These are phyloP conservation scores for Bos taurus DNA, from an alignment of 2,113 vertebrate genomes.

Conservation along the genomic window DNA sequence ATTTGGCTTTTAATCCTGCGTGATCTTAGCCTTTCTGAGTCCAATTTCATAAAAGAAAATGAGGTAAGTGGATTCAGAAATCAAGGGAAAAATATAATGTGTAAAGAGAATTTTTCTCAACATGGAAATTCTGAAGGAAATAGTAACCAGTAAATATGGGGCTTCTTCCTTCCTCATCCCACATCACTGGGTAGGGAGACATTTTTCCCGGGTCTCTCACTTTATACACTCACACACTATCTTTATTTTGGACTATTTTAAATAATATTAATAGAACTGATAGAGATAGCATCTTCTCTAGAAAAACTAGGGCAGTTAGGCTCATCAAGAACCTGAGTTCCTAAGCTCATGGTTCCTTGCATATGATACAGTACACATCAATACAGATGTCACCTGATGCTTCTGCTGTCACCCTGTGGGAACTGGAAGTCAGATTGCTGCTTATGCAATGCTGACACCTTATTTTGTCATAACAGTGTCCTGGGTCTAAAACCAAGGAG, in stretches of 20 bases:
- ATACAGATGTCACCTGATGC: rapidly evolving
- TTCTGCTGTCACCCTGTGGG: neutral
- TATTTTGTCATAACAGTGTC: no score
- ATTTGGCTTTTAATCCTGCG: rapidly evolving
- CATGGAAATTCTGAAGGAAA: neutral
- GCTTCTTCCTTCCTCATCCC: neutral
- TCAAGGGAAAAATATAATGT: neutral
- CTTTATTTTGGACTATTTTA: neutral
- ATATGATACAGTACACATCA: neutral
- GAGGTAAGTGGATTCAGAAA: neutral
- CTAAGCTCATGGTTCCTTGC: neutral
- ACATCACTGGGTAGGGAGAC: neutral
- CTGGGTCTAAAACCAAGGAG: neutral
- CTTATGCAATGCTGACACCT: neutral
- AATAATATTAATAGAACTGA: neutral
- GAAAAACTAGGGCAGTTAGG: neutral
- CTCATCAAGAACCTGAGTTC: neutral
- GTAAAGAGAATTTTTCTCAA: neutral
- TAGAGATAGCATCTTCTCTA: rapidly evolving
- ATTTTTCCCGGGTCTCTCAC: rapidly evolving
- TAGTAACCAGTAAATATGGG: rapidly evolving
- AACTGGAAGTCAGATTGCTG: rapidly evolving
- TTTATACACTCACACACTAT: neutral
- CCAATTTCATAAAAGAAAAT: neutral
- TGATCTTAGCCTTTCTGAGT: neutral